A percentile compares a stretch with the other conserved stretches of the same genome.
phyloP scores from a whole-genome alignment of 53 echinoderm and acorn worm genomes.

The Actinopyga echinites region DNA sequence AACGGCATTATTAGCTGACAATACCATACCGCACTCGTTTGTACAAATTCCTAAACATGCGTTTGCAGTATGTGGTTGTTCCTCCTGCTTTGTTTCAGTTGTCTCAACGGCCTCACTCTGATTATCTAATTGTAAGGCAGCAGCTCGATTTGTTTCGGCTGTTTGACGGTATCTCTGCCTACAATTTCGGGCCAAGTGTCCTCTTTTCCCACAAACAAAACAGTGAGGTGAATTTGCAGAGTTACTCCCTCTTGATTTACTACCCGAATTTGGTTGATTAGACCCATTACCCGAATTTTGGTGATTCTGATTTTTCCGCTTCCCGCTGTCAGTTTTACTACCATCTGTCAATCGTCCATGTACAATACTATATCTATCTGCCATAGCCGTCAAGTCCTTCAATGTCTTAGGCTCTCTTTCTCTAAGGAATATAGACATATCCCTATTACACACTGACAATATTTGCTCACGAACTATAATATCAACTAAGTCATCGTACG shows the following conservation, averaged over 20 bases:
- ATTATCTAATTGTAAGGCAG: no score
- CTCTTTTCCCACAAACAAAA: constrained; percentile 5
- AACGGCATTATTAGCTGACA: no score
- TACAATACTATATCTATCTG: constrained; percentile 28
- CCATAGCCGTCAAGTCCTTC: not conserved
- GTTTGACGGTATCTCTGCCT: not conserved
- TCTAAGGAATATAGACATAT: constrained; percentile 25
- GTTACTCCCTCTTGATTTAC: no score
- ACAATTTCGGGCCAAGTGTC: constrained; percentile 23
- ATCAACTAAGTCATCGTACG: constrained; percentile 12
- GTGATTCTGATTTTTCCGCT: no score
- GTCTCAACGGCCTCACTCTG: no score
- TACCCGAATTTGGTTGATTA: no score
- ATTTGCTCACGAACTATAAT: constrained; percentile 39
- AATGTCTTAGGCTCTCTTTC: constrained; percentile 29
- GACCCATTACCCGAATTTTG: no score
- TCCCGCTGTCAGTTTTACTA: no score
- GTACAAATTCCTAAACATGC: no score
- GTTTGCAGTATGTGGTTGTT: no score
- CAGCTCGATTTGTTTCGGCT: not conserved
- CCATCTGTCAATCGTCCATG: not conserved
- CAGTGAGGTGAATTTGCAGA: not conserved
- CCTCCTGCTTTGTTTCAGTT: no score
- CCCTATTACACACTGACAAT: not conserved
- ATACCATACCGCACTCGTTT: no score